Evolutionary conservation across 2,797 vertebrate species (phyloP), one percentile per base, ranked within the genome.

Genomic region (Thunnus albacares): DNA sequence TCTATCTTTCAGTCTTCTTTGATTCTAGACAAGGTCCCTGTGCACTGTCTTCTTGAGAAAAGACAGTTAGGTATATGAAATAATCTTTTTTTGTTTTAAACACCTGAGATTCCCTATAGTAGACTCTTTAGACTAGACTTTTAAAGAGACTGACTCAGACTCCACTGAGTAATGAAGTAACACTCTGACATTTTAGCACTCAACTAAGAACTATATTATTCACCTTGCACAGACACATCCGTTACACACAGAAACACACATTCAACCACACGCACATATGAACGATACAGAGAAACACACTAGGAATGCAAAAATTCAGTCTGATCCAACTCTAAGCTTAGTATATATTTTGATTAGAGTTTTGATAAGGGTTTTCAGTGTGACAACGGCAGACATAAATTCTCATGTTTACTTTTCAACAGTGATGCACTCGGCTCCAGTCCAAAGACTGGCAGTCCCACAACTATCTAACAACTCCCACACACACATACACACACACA

Each of bases 381-480:
- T 63, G 71, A 76, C 62, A 53, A 64, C 51, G 82, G 15, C 28
- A 77, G 24, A 83, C 62, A 70, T 74, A 41, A 69, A 71, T 77
- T 67, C 51, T 43, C 71, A 66, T 74, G 66, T 84, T 88, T 83
- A 55, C 65, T 87, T 77, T 75, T 55, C 45, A 58, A 45, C 76
- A 67, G 28, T 55, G 75, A 87, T 79, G 65, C 41, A 53, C 84
- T 88, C 28, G 68, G 81, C 75, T 81, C 1, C 38, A 8, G 64
- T 87, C 86, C 86, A 79, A 74, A 67, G 76, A 85, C 67, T 79
- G 59, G 45, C 80, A 60, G 65, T 60, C 71, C 62, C 66, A 73
- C 78, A 76, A 82, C 80, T 78, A 82, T 67, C 71, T 60, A 61
- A 89, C 80, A 79, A 81, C 87, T 71, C 87, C 56, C 77, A 74